phyloP scores from a whole-genome alignment of 2,113 vertebrate genomes.

The Callopanchax toddi region DNA sequence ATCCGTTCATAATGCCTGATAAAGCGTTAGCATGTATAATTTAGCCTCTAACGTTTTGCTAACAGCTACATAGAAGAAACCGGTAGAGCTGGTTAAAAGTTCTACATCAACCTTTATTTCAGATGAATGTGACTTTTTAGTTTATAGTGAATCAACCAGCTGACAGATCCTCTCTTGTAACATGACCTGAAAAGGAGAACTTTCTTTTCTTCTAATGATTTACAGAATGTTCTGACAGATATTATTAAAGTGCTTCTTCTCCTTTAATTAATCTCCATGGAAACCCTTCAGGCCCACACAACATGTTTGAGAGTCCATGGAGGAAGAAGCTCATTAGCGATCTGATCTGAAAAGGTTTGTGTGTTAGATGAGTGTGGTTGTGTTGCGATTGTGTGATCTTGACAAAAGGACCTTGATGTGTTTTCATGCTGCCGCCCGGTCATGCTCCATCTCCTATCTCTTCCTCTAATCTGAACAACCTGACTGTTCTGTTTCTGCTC shows the following conservation, averaged over 20 bases:
- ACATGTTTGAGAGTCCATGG: not conserved
- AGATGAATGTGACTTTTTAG: no score
- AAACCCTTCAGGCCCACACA: constrained; percentile 6
- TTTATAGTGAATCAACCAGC: no score
- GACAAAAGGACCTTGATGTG: constrained; percentile 53
- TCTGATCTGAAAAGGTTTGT: constrained; percentile 18
- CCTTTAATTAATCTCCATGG: not conserved
- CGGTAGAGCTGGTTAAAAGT: no score
- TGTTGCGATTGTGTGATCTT: constrained; percentile 12
- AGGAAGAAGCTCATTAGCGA: constrained; percentile 43
- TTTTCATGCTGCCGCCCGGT: constrained; percentile 17
- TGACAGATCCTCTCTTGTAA: no score
- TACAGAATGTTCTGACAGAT: not conserved
- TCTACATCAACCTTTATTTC: no score
- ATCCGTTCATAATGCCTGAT: no score
- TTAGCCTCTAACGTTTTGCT: no score
- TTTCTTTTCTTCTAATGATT: not conserved
- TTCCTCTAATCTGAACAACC: constrained; percentile 54
- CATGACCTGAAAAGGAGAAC: not conserved
- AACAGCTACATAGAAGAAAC: no score
- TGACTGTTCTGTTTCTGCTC: constrained; percentile 28
- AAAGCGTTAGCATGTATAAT: no score
- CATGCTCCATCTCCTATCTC: constrained; percentile 40
- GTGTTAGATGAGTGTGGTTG: not conserved
- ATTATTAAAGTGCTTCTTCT: not conserved